A percentile compares a stretch with the other conserved stretches of the same genome.
Evolutionary conservation across 1,140 invertebrate species (phyloP).

Genomic region (Aphidius ervi): DNA sequence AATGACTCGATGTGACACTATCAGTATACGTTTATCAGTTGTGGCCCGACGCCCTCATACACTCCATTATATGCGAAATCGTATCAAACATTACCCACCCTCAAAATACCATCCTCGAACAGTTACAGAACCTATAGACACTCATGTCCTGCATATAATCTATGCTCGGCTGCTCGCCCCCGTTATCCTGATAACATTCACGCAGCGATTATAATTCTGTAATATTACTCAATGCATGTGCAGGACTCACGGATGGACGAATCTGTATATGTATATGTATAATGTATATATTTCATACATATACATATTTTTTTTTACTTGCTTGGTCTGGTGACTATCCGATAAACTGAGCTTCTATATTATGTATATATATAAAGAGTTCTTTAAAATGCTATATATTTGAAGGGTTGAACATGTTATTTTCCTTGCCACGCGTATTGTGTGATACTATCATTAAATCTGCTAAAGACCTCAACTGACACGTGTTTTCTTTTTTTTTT

Average conservation of each 20-base stretch:
- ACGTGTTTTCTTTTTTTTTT: too few relatives aligned
- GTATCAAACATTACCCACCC: slow-evolving; percentile 12
- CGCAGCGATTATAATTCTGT: slow-evolving; percentile 42
- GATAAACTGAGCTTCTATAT: too few relatives aligned
- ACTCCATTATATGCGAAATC: slow-evolving; percentile 21
- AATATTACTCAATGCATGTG: slow-evolving; percentile 38
- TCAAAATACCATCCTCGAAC: neutral
- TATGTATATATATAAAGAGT: too few relatives aligned
- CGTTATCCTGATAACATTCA: slow-evolving; percentile 43
- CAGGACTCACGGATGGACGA: slow-evolving; percentile 24
- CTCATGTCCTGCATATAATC: slow-evolving; percentile 26
- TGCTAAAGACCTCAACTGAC: too few relatives aligned
- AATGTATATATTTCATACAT: too few relatives aligned
- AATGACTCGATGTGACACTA: neutral
- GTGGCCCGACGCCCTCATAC: slow-evolving; percentile 15
- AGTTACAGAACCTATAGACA: neutral
- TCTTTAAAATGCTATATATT: too few relatives aligned
- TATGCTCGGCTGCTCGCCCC: slow-evolving; percentile 36
- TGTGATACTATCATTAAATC: too few relatives aligned
- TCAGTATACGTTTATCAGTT: slow-evolving; percentile 12
- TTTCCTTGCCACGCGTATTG: too few relatives aligned
- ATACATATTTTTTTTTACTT: too few relatives aligned
- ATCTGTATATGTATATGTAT: neutral
- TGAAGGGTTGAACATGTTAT: too few relatives aligned
- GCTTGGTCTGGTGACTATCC: too few relatives aligned